A percentile compares a stretch with the other conserved stretches of the same genome.
phyloP scores from a whole-genome alignment of 2,113 vertebrate species.

The Motacilla tschutschensis region DNA sequence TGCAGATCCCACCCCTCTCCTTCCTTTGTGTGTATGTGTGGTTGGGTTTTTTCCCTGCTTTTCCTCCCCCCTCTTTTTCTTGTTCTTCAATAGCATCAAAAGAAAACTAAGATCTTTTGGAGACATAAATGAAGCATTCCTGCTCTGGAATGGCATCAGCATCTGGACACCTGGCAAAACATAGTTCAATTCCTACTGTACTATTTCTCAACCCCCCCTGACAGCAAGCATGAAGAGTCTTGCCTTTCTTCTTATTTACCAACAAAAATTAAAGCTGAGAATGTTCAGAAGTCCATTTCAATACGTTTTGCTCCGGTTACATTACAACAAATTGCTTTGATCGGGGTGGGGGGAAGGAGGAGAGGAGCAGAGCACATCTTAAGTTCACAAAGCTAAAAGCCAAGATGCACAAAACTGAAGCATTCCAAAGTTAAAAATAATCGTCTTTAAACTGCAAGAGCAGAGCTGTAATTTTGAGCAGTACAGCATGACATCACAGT shows the following conservation, averaged over 20 bases:
- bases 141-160: background rate
- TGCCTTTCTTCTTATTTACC: slow-evolving; percentile 31
- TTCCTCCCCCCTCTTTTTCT: fast-evolving
- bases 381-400: slow-evolving; percentile 55
- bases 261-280: background rate
- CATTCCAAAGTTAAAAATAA: slow-evolving; percentile 74
- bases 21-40: fast-evolving
- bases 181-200: background rate
- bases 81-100: background rate
- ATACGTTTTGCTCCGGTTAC: slow-evolving; percentile 14
- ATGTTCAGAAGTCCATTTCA: background rate
- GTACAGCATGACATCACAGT: slow-evolving; percentile 78
- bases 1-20: background rate
- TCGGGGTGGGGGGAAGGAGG: slow-evolving; percentile 10
- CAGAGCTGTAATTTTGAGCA: slow-evolving; percentile 75
- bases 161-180: slow-evolving; percentile 14
- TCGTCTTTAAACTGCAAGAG: slow-evolving; percentile 67
- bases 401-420: slow-evolving; percentile 52
- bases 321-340: slow-evolving; percentile 34
- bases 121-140: background rate
- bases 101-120: background rate
- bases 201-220: background rate
- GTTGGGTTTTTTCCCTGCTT: background rate
- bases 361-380: slow-evolving; percentile 33
- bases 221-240: background rate